Base-by-base conservation (phyloP, 2,113 vertebrate genomes). In the Cyanoderma ruficeps region DNA sequence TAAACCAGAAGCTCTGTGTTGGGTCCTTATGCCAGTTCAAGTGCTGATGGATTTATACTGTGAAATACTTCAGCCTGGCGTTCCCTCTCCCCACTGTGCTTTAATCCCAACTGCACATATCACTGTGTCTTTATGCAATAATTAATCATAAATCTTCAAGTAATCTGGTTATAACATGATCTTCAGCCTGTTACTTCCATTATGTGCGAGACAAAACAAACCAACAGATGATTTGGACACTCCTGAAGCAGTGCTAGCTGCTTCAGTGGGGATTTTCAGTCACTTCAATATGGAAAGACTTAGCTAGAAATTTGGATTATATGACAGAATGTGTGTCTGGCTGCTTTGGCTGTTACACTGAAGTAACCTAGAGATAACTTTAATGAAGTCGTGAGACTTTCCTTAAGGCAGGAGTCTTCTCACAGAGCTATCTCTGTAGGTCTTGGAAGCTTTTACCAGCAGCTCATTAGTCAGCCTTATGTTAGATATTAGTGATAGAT, bases 111-210 rank as follows among this genome's bases (percentile, higher is more conserved):
- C 68, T 7, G 11, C 80, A 11, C 33, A 10, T 18, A 27, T 33
- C 1, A 2, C 64, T 35, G 28, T 57, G 68, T 92, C 64, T 83
- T 90, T 76, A 61, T 74, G 35, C 57, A 60, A 18, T 60, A 93
- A 82, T 87, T 94, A 91, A 59, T 76, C 68, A 68, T 44, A 82
- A 91, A 91, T 84, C 72, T 94, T 69, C 59, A 33, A 77, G 56
- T 91, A 75, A 89, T 89, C 80, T 89, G 41, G 39, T 82, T 91
- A 63, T 24, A 60, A 24, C 49, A 50, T 44, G 74, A 60, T 90
- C 84, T 76, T 79, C 39, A 91, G 53, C 17, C 81, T 87, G 28
- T 68, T 85, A 35, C 53, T 87, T 89, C 65, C 20, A 7, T 86
- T 64, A 1, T 27, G 35, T 65, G 61, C 33, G 67, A 79, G 69